A percentile compares a stretch with the other conserved stretches of the same genome.
These are phyloP conservation scores for Lepidochrysops patricia DNA, from an alignment of 2,888 invertebrate species.

Conservation along the genomic window DNA sequence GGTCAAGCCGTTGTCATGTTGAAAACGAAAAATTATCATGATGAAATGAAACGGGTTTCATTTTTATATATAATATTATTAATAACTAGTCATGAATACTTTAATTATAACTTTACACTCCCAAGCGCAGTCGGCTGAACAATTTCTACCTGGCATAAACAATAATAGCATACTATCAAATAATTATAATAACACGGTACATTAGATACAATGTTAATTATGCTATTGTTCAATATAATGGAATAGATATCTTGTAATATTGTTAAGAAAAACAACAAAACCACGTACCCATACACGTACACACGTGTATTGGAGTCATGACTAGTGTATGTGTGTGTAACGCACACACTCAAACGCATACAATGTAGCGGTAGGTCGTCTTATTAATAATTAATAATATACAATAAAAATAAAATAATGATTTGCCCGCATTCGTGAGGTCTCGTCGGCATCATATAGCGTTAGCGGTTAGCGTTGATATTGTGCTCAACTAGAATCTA, in stretches of 20 bases:
- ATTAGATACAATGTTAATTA: slow-evolving; percentile 44
- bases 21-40: no score
- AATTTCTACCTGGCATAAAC: slow-evolving; percentile 25
- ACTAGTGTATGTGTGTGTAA: no score
- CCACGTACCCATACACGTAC: slow-evolving; percentile 23
- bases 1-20: no score
- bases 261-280: slow-evolving; percentile 32
- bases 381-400: slow-evolving; percentile 38
- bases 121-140: slow-evolving; percentile 23
- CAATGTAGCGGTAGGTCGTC: slow-evolving; percentile 40
- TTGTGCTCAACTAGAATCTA: slow-evolving; percentile 10
- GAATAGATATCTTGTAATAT: slow-evolving; percentile 37
- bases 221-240: slow-evolving; percentile 40
- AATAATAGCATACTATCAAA: slow-evolving; percentile 40
- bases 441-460: slow-evolving; percentile 34
- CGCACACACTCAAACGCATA: slow-evolving; percentile 21
- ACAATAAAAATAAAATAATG: slow-evolving; percentile 65
- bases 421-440: slow-evolving; percentile 69
- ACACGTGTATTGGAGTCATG: no score
- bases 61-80: background rate
- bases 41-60: no score
- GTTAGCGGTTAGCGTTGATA: slow-evolving; percentile 9
- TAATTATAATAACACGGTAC: slow-evolving; percentile 41
- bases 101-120: slow-evolving; percentile 3
- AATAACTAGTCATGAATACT: background rate